Conservation (phyloP, 1,140 invertebrate genomes). For the Diprion similis region DNA sequence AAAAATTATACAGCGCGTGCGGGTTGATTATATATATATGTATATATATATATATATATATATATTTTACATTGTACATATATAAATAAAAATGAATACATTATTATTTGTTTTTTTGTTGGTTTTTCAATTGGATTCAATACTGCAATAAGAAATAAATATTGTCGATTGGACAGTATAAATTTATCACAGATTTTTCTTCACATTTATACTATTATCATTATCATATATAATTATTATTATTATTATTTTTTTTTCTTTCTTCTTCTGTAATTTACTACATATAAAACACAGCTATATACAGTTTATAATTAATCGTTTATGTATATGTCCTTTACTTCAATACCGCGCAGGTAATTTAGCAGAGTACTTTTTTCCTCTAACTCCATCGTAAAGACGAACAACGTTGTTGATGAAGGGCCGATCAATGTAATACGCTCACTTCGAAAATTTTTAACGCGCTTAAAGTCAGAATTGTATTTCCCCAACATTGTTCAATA, state of each 20-base stretch:
- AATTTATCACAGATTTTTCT: slow-evolving; percentile 52
- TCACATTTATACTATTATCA: not conserved
- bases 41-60: not conserved
- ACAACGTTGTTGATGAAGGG: no score
- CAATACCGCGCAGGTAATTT: no score
- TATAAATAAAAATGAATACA: not conserved
- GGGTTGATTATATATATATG: not conserved
- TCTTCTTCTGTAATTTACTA: slow-evolving; percentile 23
- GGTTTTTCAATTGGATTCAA: slow-evolving; percentile 11
- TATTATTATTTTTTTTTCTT: slow-evolving; percentile 26
- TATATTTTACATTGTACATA: not conserved
- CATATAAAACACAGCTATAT: slow-evolving; percentile 40
- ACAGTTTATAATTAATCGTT: slow-evolving; percentile 24
- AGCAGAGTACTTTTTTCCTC: no score
- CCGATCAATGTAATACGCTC: no score
- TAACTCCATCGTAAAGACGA: no score
- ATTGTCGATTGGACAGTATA: slow-evolving; percentile 41
- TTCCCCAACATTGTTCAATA: no score
- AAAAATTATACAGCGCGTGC: not conserved
- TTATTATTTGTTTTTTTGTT: not conserved
- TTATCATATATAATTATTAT: slow-evolving; percentile 31
- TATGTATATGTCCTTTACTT: not conserved
- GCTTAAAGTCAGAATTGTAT: no score
- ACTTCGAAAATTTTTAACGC: no score
- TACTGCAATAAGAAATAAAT: slow-evolving; percentile 35